Evolutionary conservation across 2,888 invertebrate species (phyloP), one percentile per base, ranked within the genome.

Genomic region (Mythimna pallens): DNA sequence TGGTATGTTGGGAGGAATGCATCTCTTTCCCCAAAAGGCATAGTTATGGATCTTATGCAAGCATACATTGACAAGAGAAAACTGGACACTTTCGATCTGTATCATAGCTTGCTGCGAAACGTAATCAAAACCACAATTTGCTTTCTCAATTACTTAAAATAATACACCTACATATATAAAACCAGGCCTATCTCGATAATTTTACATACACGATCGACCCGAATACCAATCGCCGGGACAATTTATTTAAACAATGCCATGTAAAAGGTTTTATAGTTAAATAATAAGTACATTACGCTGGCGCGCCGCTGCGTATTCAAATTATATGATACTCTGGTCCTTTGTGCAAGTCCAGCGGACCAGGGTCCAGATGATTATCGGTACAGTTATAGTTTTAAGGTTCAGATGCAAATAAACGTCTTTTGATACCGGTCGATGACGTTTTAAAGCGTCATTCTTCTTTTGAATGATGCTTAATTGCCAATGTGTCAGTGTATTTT

Each of bases 251-350:
- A 84, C 82, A 84, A 76, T 78, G 63, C 81, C 36, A 65, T 77
- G 72, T 81, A 81, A 84, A 75, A 69, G 70, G 69, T 63, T 84
- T 84, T 78, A 84, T 81, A 78, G 76, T 70, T 73, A 74, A 86
- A 86, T 86, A 86, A 84, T 86, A 84, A 84, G 82, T 73, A 34
- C 84, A 77, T 83, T 84, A 86, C 78, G 55, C 20, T n/a, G 78
- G 67, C 72, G 47, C 69, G 69, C 76, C 81, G 82, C 82, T 86
- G 85, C 47, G 85, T 84, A 86, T 84, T 84, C 66, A 84, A 84
- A 84, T 86, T 73, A 86, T 73, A 84, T 65, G 69, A 84, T 73
- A 68, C 65, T 54, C 36, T 62, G 52, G 68, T 75, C 76, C 74
- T 84, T 84, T 84, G 78, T 84, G 71, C 52, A 61, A 71, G 52